Conservation (phyloP, 2,113 vertebrate species). For the Oryctolagus cuniculus region mOryCun1.1 NC_091433.1:109536001-109536500, state of each 20-base stretch:
- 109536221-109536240: not conserved
- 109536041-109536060: no score
- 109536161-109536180: no score
- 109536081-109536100: no score
- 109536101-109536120: no score
- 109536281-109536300: conserved; percentile 1
- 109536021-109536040: no score
- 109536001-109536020: no score
- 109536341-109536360: not conserved
- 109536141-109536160: no score
- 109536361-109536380: not conserved
- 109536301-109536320: not conserved
- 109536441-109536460: not conserved
- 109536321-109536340: not conserved
- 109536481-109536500: not conserved
- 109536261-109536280: not conserved
- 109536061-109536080: no score
- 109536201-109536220: not conserved
- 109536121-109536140: no score
- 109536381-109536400: not conserved
- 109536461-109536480: not conserved
- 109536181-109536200: no score
- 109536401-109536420: conserved; percentile 41
- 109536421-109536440: not conserved
- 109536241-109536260: not conserved